Base-by-base conservation (phyloP, 2,888 invertebrate genomes). In the Phengaris alcon region DNA sequence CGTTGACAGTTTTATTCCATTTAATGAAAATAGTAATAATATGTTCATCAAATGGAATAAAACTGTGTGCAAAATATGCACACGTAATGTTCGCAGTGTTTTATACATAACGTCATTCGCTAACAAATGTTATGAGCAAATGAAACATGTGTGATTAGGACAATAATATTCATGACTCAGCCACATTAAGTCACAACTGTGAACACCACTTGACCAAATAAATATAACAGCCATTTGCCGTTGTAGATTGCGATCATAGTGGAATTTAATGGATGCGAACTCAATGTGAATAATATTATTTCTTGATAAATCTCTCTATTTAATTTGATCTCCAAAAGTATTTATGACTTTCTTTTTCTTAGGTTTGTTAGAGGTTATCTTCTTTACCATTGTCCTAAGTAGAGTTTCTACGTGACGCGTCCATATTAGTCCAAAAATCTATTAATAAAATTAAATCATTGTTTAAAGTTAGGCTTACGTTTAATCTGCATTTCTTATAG, bases 101-200 rank as follows among this genome's bases (percentile, higher is more conserved):
- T 73, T 88, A 86, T 87, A 75, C 54, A 90, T 91, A 89, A 88
- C 90, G 90, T 90, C 90, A 91, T 90, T 87, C 88, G 87, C 85
- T 81, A 69, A 84, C 84, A 85, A 90, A 89, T 89, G 44, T 64
- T 64, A 86, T 77, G 72, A 75, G 74, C 59, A 74, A 76, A 84
- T 84, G 74, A 76, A 77, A 84, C 86, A 88, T 85, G 86, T 87
- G 86, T 87, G 87, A 87, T 87, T 88, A 86, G 84, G 90, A 89
- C 91, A 90, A 90, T 91, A 91, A 89, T 90, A 90, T 87, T 87
- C 83, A 83, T 93, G 92, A 93, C 85, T 93, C 92, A 93, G 86
- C 82, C 82, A 76, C 77, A 82, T 77, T 82, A 79, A 80, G 80
- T 78, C 79, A 54, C 35, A 44, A 68, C 44, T 72, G 35, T 52